phyloP scores from a whole-genome alignment of 1,140 invertebrate genomes.

The Leptinotarsa lineolata region DNA sequence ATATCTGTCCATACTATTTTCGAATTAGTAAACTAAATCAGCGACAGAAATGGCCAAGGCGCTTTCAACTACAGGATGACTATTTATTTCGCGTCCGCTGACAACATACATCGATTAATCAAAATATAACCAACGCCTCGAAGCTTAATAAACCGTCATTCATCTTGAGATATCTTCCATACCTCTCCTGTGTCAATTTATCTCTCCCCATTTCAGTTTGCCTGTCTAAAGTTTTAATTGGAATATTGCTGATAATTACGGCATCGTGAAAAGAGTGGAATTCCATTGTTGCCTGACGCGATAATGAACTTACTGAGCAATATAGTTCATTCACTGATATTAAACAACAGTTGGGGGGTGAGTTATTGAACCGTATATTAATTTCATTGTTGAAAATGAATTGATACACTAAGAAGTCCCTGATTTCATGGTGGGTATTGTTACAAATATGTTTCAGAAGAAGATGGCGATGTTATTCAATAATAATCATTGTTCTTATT shows the following conservation, averaged over 20 bases:
- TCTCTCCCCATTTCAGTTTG: background rate
- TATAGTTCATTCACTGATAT: background rate
- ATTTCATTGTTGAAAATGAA: too few species aligned
- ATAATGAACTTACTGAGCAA: background rate
- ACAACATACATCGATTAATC: background rate
- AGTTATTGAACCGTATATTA: too few species aligned
- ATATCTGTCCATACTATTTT: too few species aligned
- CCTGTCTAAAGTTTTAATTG: slow-evolving; percentile 3
- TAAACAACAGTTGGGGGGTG: background rate
- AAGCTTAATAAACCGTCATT: background rate
- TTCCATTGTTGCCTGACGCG: background rate
- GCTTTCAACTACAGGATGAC: background rate
- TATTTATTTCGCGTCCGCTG: background rate
- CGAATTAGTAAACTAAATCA: too few species aligned
- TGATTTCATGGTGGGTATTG: too few species aligned
- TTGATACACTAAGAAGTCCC: too few species aligned
- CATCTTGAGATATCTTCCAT: background rate
- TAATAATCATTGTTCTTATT: too few species aligned
- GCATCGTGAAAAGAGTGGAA: background rate
- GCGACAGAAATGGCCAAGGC: background rate
- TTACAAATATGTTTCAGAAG: too few species aligned
- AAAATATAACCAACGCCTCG: background rate
- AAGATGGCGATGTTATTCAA: too few species aligned
- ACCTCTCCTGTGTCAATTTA: background rate
- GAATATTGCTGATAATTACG: slow-evolving; percentile 6